Base-by-base conservation (phyloP, 2,113 vertebrate genomes). In the Xiphophorus hellerii region DNA sequence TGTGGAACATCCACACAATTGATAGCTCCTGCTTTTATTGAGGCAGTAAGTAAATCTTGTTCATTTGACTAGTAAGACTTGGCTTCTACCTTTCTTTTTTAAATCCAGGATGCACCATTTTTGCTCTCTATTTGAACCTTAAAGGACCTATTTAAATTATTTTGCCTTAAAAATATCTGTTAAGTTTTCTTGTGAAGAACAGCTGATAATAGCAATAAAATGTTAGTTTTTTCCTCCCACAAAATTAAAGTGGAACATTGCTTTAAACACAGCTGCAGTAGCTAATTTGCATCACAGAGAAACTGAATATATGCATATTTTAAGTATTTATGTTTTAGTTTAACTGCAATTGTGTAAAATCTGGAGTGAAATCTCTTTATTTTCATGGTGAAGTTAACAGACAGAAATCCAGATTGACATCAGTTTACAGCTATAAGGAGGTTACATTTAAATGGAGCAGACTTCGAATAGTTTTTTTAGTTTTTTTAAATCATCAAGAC, bases 231-330 rank as follows among this genome's bases (percentile, higher is more conserved):
- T 62, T 1, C 62, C 35, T 75, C 62, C 66, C 74, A 76, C 44
- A 31, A 71, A 69, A 60, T 1, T 6, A 48, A 80, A 73, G 17
- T 72, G 30, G 73, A 65, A 13, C 51, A 12, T 14, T 42, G 39
- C 29, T 67, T 62, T 63, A 64, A 70, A 73, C 29, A 4, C 31
- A 35, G n/a, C 29, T 37, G 69, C 42, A 58, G 35, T 64, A 73
- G 71, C 31, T 80, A 64, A 42, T 31, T 65, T 66, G 11, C 25
- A n/a, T 44, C 17, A n/a, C 33, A 37, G 9, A 63, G 25, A 42
- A 66, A 29, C 35, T 54, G 6, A 78, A 69, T 71, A 58, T 58
- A 61, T 28, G 2, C 66, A 67, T 10, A 13, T 30, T 62, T 60
- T 27, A 69, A 62, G 13, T 17, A 37, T 29, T 54, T 2, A 14